phyloP scores from a whole-genome alignment of 2,113 vertebrate genomes.

The Furnarius figulus region DNA sequence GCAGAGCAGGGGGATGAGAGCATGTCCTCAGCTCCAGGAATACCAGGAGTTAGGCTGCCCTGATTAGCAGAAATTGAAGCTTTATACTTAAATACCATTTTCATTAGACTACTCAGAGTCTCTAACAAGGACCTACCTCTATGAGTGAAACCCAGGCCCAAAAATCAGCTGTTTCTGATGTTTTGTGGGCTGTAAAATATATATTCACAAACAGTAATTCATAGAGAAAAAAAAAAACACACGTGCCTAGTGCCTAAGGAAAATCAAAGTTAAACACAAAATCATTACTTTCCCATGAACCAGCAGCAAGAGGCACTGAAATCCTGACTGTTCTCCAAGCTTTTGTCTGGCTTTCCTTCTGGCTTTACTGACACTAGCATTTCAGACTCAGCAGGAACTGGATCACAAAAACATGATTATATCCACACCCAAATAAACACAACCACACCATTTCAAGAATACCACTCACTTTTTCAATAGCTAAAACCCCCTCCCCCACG shows the following conservation, averaged over 20 bases:
- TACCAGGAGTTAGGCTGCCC: not conserved
- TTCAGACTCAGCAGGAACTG: constrained; percentile 49
- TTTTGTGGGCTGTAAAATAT: not conserved
- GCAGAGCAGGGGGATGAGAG: not conserved
- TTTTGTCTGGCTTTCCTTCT: constrained; percentile 50
- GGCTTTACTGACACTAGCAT: constrained; percentile 42
- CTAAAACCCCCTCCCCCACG: not conserved
- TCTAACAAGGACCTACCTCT: not conserved
- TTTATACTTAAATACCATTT: not conserved
- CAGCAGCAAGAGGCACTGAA: constrained; percentile 10
- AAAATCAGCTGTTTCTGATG: not conserved
- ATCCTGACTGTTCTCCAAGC: constrained; percentile 44
- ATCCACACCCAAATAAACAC: constrained; percentile 22
- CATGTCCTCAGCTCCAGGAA: not conserved
- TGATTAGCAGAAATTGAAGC: not conserved
- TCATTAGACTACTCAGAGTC: not conserved
- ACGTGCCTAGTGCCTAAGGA: not conserved
- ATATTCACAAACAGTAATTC: not conserved
- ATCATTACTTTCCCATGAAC: not conserved
- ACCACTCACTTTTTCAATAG: not conserved
- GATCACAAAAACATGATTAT: constrained; percentile 1
- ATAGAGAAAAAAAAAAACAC: not conserved
- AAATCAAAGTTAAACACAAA: not conserved
- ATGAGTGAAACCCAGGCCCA: not conserved
- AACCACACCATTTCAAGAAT: not conserved